A percentile compares a stretch with the other conserved stretches of the same genome.
These are phyloP conservation scores for Neodiprion lecontei DNA, from an alignment of 1,140 invertebrate species.

Conservation along the genomic window DNA sequence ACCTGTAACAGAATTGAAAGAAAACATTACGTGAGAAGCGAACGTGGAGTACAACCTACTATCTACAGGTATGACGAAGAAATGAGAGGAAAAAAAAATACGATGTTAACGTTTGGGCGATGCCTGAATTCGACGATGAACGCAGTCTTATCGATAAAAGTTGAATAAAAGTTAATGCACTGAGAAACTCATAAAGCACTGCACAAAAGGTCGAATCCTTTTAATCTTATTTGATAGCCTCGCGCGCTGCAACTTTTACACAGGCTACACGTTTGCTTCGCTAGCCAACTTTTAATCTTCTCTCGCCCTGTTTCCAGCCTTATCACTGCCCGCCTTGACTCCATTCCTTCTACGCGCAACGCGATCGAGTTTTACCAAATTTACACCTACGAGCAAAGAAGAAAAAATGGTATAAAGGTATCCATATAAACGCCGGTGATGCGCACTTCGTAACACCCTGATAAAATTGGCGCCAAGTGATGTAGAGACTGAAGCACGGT, in stretches of 20 bases:
- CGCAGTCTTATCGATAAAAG: too few species aligned
- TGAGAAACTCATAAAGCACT: not conserved
- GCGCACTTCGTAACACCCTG: not conserved
- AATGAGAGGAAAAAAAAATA: not conserved
- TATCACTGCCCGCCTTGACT: not conserved
- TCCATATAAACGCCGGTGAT: not conserved
- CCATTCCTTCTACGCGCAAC: too few species aligned
- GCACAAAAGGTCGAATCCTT: slow-evolving; percentile 1
- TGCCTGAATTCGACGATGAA: too few species aligned
- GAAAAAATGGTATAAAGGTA: too few species aligned
- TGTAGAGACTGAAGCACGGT: not conserved
- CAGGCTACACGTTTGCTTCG: not conserved
- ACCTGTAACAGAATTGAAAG: not conserved
- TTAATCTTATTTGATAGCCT: not conserved
- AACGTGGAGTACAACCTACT: too few species aligned
- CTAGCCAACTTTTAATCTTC: not conserved
- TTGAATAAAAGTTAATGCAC: too few species aligned
- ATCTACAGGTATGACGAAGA: not conserved
- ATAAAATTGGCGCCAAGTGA: slow-evolving; percentile 1
- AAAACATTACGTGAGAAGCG: not conserved
- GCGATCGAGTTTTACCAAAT: too few species aligned
- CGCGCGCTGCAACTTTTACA: not conserved
- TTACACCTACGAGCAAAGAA: too few species aligned
- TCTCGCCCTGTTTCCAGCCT: not conserved
- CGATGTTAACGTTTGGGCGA: not conserved